Evolutionary conservation across 1,140 invertebrate species (phyloP).

Genomic region (Papilio helenus): DNA sequence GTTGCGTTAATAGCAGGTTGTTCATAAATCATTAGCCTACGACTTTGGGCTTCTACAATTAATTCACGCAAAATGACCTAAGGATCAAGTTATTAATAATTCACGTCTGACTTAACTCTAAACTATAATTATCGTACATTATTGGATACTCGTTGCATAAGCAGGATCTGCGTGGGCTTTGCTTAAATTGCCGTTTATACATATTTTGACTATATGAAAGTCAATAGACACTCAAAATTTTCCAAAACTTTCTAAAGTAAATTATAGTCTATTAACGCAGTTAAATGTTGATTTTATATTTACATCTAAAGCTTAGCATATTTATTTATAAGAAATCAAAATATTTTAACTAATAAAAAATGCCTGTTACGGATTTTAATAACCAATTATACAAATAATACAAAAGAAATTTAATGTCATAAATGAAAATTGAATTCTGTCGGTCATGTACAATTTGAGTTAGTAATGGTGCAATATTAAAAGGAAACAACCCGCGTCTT

Average conservation of each 20-base stretch:
- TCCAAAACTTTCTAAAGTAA: slow-evolving; percentile 5
- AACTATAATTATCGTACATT: slow-evolving; percentile 35
- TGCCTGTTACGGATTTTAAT: too few species aligned
- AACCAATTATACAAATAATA: too few species aligned
- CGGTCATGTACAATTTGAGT: not conserved
- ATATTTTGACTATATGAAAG: slow-evolving; percentile 18
- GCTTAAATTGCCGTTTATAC: slow-evolving; percentile 25
- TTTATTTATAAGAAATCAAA: not conserved
- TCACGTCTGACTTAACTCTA: slow-evolving; percentile 27
- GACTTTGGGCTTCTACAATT: slow-evolving; percentile 38
- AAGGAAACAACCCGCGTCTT: slow-evolving; percentile 45
- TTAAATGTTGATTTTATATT: not conserved
- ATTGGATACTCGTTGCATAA: slow-evolving; percentile 31
- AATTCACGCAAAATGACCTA: slow-evolving; percentile 29
- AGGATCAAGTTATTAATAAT: slow-evolving; percentile 39
- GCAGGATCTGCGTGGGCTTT: slow-evolving; percentile 27
- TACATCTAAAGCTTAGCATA: not conserved
- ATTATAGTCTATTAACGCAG: not conserved
- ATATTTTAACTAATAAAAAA: not conserved
- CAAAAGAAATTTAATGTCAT: too few species aligned
- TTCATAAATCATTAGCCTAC: slow-evolving; percentile 39
- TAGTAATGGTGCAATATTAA: not conserved
- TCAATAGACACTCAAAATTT: not conserved
- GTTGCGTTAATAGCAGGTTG: slow-evolving; percentile 38
- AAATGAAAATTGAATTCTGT: not conserved